A percentile compares a stretch with the other conserved stretches of the same genome.
Conservation (phyloP, 2,113 vertebrate species). For the Circaetus cinerascens region DNA sequence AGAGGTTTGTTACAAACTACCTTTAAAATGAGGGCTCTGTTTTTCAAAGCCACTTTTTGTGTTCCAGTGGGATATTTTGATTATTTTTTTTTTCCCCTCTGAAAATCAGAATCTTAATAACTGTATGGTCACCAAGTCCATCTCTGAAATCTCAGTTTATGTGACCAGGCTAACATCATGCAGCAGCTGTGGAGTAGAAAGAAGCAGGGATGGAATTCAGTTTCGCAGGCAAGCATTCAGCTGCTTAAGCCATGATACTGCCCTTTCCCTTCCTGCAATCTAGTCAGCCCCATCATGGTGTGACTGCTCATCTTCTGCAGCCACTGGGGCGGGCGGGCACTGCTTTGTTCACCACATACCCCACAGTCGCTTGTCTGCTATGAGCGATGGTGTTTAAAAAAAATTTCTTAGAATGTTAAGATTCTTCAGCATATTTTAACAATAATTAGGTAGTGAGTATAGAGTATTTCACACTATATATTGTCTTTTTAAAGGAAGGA, state of each 20-base stretch:
- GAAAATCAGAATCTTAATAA: neutral
- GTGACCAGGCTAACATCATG: neutral
- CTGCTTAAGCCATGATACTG: neutral
- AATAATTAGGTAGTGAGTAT: neutral
- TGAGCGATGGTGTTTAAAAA: neutral
- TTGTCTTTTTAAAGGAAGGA: neutral
- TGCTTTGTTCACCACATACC: neutral
- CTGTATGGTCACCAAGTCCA: neutral
- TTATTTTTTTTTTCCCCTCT: neutral
- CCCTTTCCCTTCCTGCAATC: neutral
- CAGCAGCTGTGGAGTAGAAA: neutral
- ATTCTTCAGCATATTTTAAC: neutral
- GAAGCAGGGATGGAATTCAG: neutral
- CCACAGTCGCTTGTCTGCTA: accelerated
- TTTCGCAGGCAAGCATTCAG: neutral
- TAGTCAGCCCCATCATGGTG: neutral
- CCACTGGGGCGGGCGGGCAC: neutral
- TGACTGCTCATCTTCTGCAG: neutral
- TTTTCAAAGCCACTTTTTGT: neutral
- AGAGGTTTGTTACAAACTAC: neutral
- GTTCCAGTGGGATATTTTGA: neutral
- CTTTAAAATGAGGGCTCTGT: neutral
- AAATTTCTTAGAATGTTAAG: neutral
- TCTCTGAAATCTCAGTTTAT: neutral
- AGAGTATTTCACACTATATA: neutral